Base-by-base conservation (phyloP, 1,140 invertebrate genomes). In the Euwallacea fornicatus region DNA sequence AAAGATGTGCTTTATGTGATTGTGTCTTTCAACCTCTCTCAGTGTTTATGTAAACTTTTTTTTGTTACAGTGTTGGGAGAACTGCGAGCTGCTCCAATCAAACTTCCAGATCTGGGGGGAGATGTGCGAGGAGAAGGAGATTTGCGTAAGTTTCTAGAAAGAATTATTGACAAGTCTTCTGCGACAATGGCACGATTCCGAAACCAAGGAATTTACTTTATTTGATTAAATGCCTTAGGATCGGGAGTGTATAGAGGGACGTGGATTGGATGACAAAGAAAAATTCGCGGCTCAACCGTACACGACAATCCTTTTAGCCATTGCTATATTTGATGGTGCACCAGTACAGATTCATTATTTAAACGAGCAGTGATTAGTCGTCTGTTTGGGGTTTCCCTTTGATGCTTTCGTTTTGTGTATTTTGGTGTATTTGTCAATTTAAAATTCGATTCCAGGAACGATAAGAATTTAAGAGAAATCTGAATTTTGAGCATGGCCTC, bases 21-120 rank as follows among this genome's bases (percentile, higher is more conserved):
- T 61, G 59, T 58, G n/a, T 58, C 55, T 58, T 33, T 58, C 55
- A n/a, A 13, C 16, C 21, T 50, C 46, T 4, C 21, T 33, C 21
- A 33, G 21, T 53, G 50, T 53, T n/a, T 59, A 13, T 33, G 21
- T 33, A 33, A 33, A n/a, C 43, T 61, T 64, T 46, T 16, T 63
- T 46, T 64, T 64, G 46, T 91, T 89, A 67, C 88, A 93, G 90
- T 92, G 91, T 80, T 92, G 90, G 90, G 87, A 90, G 80, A 89
- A 89, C 79, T 93, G 91, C 84, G 89, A 91, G 79, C 81, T 88
- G 59, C 85, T 92, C 71, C 89, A 91, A 82, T 89, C 88, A 64
- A 90, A 90, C 81, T 91, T 87, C 83, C 86, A 89, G 83, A 85
- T 88, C 21, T 88, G 87, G 85, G 88, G 88, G 66, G 86, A 86